Base-by-base conservation (phyloP, 2,113 vertebrate genomes). In the Noturus placidus region DNA sequence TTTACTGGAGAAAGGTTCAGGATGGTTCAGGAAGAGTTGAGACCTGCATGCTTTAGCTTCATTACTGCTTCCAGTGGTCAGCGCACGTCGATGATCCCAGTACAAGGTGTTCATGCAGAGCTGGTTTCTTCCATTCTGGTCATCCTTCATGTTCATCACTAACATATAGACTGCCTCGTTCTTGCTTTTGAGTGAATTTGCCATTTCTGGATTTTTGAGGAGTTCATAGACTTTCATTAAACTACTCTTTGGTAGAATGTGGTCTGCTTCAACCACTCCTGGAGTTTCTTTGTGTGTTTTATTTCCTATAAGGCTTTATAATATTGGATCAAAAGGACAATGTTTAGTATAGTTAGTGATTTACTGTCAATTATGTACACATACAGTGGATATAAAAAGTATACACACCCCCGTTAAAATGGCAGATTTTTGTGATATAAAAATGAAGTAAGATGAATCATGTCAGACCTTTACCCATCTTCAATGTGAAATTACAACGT, bases 31-130 rank as follows among this genome's bases (percentile, higher is more conserved):
- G 6, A 57, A 54, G n/a, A 33, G 11, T n/a, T 30, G 54, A 30
- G 27, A 72, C 52, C 70, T 85, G 67, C 38, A 78, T 61, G 81
- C 81, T 83, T 14, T 65, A 35, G 81, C 14, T 22, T 63, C 57
- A 27, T 2, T 1, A 65, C 59, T 65, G 81, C n/a, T 27, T 3
- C 81, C 81, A 1, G 4, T 83, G 38, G 57, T 65, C 22, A 83
- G 35, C 5, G 81, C 81, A 10, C 35, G 11, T 27, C 22, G 38
- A 61, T 65, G 81, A 14, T 83, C 59, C 17, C 2, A 46, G 38
- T 8, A 50, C 35, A 83, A 25, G 0, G 14, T 9, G 11, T 83
- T 83, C 81, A 83, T 83, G 81, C 81, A 65, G 8, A 83, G 35
- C 81, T 65, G 59, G 0, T 46, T 42, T 27, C 4, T 42, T n/a